These are phyloP conservation scores for Hippoglossus stenolepis DNA, from an alignment of 2,113 vertebrate species.

Conservation along the genomic window DNA sequence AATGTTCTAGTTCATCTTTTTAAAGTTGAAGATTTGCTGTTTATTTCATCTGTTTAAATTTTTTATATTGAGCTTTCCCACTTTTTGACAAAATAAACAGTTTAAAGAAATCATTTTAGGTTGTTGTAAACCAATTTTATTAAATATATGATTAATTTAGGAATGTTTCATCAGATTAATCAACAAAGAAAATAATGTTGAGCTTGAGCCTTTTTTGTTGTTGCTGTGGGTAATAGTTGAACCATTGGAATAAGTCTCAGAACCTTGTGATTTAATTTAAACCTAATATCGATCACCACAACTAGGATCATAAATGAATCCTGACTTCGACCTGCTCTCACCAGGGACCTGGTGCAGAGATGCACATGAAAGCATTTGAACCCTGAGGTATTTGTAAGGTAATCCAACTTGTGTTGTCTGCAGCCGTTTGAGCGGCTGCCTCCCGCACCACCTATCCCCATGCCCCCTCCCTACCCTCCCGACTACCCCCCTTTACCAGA, in stretches of 20 bases:
- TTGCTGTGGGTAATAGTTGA: neutral
- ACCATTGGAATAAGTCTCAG: neutral
- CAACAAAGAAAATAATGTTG: neutral
- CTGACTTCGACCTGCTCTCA: neutral
- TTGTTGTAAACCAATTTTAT: too few relatives aligned
- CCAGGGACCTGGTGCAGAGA: neutral
- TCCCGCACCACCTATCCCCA: conserved; percentile 83
- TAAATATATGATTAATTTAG: too few relatives aligned
- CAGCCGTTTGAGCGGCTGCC: conserved; percentile 85
- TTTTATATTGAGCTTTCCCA: neutral
- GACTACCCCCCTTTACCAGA: conserved; percentile 92
- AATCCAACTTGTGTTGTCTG: conserved; percentile 11
- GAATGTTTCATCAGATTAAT: too few relatives aligned
- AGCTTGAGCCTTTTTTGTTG: neutral
- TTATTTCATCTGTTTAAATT: too few relatives aligned
- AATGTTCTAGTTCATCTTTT: neutral
- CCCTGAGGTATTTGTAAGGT: neutral
- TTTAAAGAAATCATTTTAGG: too few relatives aligned
- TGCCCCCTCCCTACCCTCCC: conserved; percentile 88
- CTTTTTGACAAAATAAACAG: too few relatives aligned
- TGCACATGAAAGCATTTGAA: neutral
- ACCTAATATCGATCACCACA: neutral
- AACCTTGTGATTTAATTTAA: conserved; percentile 14
- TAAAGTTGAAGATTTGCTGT: neutral
- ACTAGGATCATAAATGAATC: neutral